Conservation (phyloP, 2,888 invertebrate species). For the Herminia tarsipennalis region DNA sequence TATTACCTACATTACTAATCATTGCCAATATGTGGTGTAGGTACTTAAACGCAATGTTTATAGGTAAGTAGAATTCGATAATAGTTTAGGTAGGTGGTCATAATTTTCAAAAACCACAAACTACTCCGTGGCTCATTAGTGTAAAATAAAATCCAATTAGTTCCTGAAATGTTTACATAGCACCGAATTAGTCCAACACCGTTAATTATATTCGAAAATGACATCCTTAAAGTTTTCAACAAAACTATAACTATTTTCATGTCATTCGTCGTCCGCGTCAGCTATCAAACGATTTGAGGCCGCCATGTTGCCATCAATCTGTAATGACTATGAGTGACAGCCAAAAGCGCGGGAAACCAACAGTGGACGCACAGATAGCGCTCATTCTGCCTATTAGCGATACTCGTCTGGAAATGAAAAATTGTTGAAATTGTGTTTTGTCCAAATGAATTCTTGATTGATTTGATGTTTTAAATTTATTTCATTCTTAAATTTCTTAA, state of each 20-base stretch:
- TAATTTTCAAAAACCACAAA: too few relatives aligned
- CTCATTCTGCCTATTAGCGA: constrained; percentile 47
- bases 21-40: too few relatives aligned
- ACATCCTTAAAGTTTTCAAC: constrained; percentile 22
- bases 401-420: constrained; percentile 36
- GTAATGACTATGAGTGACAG: constrained; percentile 54
- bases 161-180: neutral
- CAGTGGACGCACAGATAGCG: constrained; percentile 44
- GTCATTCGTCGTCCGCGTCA: constrained; percentile 19
- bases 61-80: too few relatives aligned
- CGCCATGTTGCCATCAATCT: constrained; percentile 32
- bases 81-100: too few relatives aligned
- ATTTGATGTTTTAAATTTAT: neutral
- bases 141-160: too few relatives aligned
- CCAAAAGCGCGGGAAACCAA: constrained; percentile 59
- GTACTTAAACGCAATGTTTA: too few relatives aligned
- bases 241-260: constrained; percentile 14
- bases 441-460: constrained; percentile 32
- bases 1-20: too few relatives aligned
- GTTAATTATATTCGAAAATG: constrained; percentile 10
- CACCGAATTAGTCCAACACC: neutral
- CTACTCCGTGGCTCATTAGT: too few relatives aligned
- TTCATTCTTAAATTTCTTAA: too few relatives aligned
- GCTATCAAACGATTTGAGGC: constrained; percentile 27
- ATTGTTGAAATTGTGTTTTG: neutral